phyloP scores from a whole-genome alignment of 2,113 vertebrate genomes.

The Penelope pileata region DNA sequence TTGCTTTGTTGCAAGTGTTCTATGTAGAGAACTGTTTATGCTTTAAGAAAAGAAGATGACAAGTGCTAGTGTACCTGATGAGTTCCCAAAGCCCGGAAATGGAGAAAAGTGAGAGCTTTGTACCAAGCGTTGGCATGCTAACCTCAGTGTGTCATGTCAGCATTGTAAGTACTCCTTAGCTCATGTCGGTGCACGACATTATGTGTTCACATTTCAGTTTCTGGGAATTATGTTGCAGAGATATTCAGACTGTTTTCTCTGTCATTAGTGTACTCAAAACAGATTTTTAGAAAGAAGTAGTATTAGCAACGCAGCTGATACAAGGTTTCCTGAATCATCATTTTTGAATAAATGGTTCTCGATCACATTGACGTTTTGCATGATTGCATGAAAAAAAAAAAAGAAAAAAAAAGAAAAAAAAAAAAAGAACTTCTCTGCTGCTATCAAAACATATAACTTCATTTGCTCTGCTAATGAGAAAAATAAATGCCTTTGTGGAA shows the following conservation, averaged over 20 bases:
- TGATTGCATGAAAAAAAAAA: neutral
- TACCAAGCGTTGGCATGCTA: accelerated
- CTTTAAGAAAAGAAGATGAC: conserved; percentile 22
- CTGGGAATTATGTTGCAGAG: neutral
- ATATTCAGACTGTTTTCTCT: conserved; percentile 15
- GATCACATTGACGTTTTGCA: neutral
- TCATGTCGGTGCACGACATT: neutral
- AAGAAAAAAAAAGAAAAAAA: conserved; percentile 1
- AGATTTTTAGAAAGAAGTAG: conserved; percentile 29
- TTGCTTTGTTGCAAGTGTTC: neutral
- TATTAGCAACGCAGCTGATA: conserved; percentile 10
- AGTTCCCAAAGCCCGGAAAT: neutral
- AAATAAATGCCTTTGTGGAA: conserved; percentile 3
- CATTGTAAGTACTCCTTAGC: neutral
- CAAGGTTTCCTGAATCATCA: neutral
- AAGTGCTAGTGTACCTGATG: neutral
- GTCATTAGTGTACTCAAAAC: conserved; percentile 5
- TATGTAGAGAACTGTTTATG: conserved; percentile 9
- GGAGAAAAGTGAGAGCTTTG: neutral
- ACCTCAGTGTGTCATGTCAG: neutral
- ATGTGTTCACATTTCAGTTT: neutral
- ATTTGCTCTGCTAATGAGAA: conserved; percentile 34
- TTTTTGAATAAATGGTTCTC: conserved; percentile 53
- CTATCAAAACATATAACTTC: conserved; percentile 4
- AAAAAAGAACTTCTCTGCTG: neutral